Percentiles rank a stretch among this genome's conserved stretches.
Evolutionary conservation across 2,113 vertebrate species (phyloP).

Genomic region (Cyprinodon brontotheroides): DNA sequence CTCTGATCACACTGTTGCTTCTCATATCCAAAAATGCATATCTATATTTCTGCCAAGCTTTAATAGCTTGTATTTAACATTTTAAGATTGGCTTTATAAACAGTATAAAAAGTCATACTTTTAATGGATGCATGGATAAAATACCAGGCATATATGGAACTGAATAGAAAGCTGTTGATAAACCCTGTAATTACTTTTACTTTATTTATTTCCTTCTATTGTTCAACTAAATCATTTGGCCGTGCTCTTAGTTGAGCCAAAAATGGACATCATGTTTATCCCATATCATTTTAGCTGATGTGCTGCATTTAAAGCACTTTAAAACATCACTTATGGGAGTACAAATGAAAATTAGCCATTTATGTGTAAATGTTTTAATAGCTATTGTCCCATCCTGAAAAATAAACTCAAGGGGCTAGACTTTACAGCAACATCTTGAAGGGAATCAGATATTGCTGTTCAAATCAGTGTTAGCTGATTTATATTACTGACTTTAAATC

Average conservation of each 20-base stretch:
- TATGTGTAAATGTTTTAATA: too few relatives aligned
- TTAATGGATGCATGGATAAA: not conserved
- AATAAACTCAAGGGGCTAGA: too few relatives aligned
- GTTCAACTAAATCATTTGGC: too few relatives aligned
- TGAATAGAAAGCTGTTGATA: not conserved
- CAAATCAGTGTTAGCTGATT: not conserved
- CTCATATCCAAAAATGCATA: not conserved
- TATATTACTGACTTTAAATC: slow-evolving; percentile 15
- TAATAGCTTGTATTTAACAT: not conserved
- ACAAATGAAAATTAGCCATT: too few relatives aligned
- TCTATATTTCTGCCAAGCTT: not conserved
- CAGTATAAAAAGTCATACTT: not conserved
- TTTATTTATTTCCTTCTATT: not conserved
- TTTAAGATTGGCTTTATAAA: not conserved
- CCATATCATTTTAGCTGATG: too few relatives aligned
- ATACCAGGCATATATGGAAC: not conserved
- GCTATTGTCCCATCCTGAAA: too few relatives aligned
- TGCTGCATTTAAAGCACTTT: too few relatives aligned
- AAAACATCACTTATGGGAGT: too few relatives aligned
- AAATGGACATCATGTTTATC: not conserved
- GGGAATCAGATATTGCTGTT: not conserved
- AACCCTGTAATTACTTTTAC: not conserved
- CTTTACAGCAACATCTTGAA: too few relatives aligned
- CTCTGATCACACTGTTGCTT: not conserved
- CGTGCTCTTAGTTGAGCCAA: not conserved